These are phyloP conservation scores for Lithophane leautieri DNA, from an alignment of 2,888 invertebrate genomes.

Conservation along the genomic window DNA sequence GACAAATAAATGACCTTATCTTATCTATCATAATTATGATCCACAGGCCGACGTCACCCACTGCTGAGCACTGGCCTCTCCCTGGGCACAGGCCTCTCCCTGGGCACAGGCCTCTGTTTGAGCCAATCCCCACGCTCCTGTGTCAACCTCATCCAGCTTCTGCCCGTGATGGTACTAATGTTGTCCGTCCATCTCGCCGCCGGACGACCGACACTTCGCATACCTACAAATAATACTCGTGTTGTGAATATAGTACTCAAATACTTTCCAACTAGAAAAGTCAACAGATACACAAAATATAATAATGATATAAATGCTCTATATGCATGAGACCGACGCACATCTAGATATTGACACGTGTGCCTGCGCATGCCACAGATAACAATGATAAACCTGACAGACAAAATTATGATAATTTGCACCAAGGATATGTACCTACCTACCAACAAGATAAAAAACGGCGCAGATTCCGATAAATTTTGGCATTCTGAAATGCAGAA, in stretches of 20 bases:
- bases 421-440: constrained; percentile 1
- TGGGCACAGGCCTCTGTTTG: neutral
- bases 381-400: constrained; percentile 16
- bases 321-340: neutral
- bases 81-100: too few relatives aligned
- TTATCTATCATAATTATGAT: neutral
- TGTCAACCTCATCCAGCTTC: neutral
- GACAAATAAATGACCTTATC: neutral
- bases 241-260: neutral
- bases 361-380: constrained; percentile 1
- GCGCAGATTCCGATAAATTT: neutral
- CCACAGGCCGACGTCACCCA: too few relatives aligned
- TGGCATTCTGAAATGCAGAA: neutral
- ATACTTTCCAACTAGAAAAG: too few relatives aligned
- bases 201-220: neutral
- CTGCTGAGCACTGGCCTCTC: neutral
- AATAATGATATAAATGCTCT: neutral
- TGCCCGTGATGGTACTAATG: neutral
- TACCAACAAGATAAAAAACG: constrained; percentile 19
- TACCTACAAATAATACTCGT: neutral
- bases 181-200: neutral
- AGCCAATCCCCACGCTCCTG: neutral
- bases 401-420: constrained; percentile 13
- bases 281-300: too few relatives aligned
- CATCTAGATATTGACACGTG: neutral